Evolutionary conservation across 1,140 invertebrate genomes (phyloP), one percentile per base, ranked within the genome.

Genomic region (Apocrypta bakeri): DNA sequence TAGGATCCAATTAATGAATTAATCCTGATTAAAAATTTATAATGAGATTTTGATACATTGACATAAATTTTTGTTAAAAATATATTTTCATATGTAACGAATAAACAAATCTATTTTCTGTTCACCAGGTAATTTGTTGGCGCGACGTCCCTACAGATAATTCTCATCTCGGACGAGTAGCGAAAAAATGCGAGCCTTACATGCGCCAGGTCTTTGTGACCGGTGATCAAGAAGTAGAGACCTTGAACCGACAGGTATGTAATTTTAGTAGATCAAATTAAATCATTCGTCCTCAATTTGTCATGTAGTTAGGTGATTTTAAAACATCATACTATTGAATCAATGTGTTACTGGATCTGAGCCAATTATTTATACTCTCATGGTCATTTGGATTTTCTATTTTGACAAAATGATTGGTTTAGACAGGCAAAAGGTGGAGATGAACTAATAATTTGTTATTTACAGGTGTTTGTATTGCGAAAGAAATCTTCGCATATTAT

Each of bases 181-280:
- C 98, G 42, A 94, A 95, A 87, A 97, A 97, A 90, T 97, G 96
- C 86, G 99, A 99, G 93, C 99, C 99, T 14, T 95, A 97, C 87
- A 98, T 99, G 93, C 94, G 97, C 87, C 98, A 99, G 94, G 97
- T 98, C 73, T 98, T 98, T 90, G 94, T 98, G 69, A 95, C 94
- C 82, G 94, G 94, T 31, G 93, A 95, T 88, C 90, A 92, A 84
- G 93, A 94, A 80, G 94, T 95, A 87, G 91, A 84, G 25, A 85
- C 84, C 79, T 87, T 92, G 6, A 90, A 91, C 29, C 88, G 90
- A 37, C 89, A 92, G 87, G 90, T 92, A 87, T 83, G 48, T 56
- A 74, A 9, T 17, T 40, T 33, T 31, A 4, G 68, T 21, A 56
- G 14, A 56, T 56, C 48, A 21, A 56, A 56, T 6, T 56, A n/a